A percentile compares a stretch with the other conserved stretches of the same genome.
These are phyloP conservation scores for Tyrophagus putrescentiae DNA, from an alignment of 1,140 invertebrate species.

Conservation along the genomic window DNA sequence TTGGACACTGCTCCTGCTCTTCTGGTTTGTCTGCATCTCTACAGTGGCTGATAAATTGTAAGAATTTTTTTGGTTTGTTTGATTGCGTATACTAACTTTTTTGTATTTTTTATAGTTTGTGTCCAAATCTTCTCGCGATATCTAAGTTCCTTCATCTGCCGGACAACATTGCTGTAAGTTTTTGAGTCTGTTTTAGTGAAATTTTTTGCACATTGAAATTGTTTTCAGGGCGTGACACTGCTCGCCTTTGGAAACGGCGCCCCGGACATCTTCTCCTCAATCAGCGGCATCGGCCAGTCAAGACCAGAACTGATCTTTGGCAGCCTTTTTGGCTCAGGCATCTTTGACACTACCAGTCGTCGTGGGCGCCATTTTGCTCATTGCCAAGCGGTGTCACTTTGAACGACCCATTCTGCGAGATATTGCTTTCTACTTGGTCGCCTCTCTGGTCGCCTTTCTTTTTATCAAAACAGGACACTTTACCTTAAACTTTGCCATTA, in stretches of 20 bases:
- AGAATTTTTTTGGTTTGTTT: slow-evolving; percentile 10
- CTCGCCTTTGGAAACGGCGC: slow-evolving; percentile 66
- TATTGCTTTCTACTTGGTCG: slow-evolving; percentile 45
- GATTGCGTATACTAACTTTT: background rate
- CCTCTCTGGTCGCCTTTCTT: slow-evolving; percentile 27
- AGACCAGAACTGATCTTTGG: slow-evolving; percentile 44
- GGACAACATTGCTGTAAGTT: slow-evolving; percentile 47
- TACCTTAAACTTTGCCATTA: too few relatives aligned
- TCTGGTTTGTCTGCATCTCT: slow-evolving; percentile 13
- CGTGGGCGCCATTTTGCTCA: too few relatives aligned
- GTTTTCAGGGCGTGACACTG: slow-evolving; percentile 48
- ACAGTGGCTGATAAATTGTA: slow-evolving; percentile 21
- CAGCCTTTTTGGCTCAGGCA: slow-evolving; percentile 45
- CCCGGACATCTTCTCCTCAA: slow-evolving; percentile 54
- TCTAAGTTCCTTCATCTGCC: slow-evolving; percentile 46
- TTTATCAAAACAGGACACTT: too few relatives aligned
- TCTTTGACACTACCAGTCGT: too few relatives aligned
- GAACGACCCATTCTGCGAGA: slow-evolving; percentile 49
- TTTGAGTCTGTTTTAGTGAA: slow-evolving; percentile 16
- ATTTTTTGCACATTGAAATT: background rate
- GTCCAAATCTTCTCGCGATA: slow-evolving; percentile 49
- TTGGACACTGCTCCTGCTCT: background rate
- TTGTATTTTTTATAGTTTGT: slow-evolving; percentile 37
- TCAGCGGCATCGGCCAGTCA: slow-evolving; percentile 37
- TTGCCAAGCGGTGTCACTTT: too few relatives aligned